Base-by-base conservation (phyloP, 92 coral and sea anemone genomes). In the Muricea muricata region DNA sequence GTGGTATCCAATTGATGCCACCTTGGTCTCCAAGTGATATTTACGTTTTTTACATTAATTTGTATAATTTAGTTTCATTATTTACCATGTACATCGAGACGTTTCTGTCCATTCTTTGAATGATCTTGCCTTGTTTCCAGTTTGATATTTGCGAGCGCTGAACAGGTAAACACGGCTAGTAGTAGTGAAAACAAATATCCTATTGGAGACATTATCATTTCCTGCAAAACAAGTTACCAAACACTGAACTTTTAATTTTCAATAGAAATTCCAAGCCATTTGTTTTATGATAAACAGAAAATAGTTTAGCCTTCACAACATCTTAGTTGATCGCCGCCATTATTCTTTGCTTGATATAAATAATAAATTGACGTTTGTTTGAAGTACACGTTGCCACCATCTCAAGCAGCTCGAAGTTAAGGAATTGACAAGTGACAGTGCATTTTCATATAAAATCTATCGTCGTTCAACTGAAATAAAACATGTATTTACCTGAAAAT, bases 321-420 rank as follows among this genome's bases (percentile, higher is more conserved):
- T 34, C n/a, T 65, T 54, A 41, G 12, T 55, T 56, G 83, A 78
- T 54, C 83, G 83, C 71, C 71, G 71, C 83, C 83, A 78, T 78
- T 56, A 33, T 65, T 1, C 42, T 65, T 56, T 72, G 47, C 1
- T 1, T 14, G 35, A 78, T 56, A 78, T 78, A 39, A 78, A 78
- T 78, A 78, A 78, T 78, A 78, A 56, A 78, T 78, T 39, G 41
- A 78, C 17, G 45, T 31, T 78, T 24, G 12, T 37, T 57, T 6
- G 37, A 21, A 65, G 83, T 58, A 78, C 83, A 78, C 45, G 83
- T 78, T 78, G 83, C 83, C 83, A 78, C 83, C 83, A 56, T 78
- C 32, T 7, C 29, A 2, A 17, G 20, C 31, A 2, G 15, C 65
- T 32, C 52, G 0, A 55, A 33, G 28, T 23, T 21, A 78, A 78